phyloP scores from a whole-genome alignment of 1,140 invertebrate species.

The Dinoponera quadriceps region DNA sequence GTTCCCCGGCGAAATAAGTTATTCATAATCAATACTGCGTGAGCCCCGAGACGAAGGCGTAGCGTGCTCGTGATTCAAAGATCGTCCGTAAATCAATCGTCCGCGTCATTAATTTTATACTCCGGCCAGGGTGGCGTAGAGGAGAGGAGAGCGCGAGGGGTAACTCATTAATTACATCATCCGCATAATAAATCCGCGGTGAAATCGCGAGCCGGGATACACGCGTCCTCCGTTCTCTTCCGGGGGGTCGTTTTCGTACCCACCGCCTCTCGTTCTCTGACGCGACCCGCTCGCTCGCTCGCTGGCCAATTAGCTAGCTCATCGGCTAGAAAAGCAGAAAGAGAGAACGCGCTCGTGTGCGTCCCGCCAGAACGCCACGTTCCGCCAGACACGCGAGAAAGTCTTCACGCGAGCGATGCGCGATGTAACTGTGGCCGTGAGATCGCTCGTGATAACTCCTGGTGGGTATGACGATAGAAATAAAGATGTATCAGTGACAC shows the following conservation, averaged over 20 bases:
- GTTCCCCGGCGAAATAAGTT: conserved; percentile 65
- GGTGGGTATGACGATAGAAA: no score
- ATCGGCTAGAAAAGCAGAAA: conserved; percentile 13
- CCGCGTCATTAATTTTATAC: conserved; percentile 67
- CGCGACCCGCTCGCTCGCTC: no score
- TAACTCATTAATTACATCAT: conserved; percentile 64
- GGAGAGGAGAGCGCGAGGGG: neutral
- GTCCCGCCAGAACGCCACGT: neutral
- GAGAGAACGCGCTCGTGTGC: neutral
- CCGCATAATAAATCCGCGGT: conserved; percentile 25
- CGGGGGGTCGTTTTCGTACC: neutral
- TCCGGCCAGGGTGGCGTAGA: conserved; percentile 42
- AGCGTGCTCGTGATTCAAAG: conserved; percentile 54
- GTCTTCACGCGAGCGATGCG: conserved; percentile 43
- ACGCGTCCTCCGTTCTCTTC: neutral
- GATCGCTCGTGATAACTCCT: conserved; percentile 17
- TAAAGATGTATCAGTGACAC: no score
- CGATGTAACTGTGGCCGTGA: no score
- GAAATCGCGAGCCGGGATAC: neutral
- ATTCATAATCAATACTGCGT: conserved; percentile 65
- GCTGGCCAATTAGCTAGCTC: neutral
- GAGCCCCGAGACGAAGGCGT: conserved; percentile 16
- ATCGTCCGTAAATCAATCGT: conserved; percentile 67
- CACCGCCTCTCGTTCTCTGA: neutral
- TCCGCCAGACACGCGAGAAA: no score